These are phyloP conservation scores for Cotesia congregata DNA, from an alignment of 2,888 invertebrate species.

Conservation along the genomic window DNA sequence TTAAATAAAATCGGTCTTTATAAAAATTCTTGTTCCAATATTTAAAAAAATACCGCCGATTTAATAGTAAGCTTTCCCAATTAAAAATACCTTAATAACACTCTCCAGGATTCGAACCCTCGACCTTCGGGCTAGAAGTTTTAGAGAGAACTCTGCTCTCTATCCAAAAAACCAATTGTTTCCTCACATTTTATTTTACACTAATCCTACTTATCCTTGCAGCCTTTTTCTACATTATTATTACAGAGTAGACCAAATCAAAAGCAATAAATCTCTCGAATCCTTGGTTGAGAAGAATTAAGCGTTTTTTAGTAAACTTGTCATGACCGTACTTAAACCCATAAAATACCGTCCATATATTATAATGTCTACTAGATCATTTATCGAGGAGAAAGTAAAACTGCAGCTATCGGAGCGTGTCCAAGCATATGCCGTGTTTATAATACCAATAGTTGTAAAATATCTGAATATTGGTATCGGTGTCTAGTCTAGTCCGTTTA, in stretches of 20 bases:
- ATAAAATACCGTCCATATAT: not conserved
- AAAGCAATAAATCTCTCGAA: not conserved
- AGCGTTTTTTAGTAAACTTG: not conserved
- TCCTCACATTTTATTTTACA: no score
- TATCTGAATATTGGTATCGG: not conserved
- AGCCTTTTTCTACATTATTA: no score
- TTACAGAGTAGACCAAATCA: not conserved
- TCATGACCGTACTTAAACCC: not conserved
- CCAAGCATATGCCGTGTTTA: slow-evolving; percentile 18
- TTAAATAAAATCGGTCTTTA: no score
- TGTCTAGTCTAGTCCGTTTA: not conserved
- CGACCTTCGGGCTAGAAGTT: no score
- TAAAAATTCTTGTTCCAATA: no score
- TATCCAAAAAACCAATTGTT: no score
- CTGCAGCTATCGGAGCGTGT: slow-evolving; percentile 45
- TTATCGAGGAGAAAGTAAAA: slow-evolving; percentile 47
- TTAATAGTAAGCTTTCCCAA: no score
- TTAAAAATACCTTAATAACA: no score
- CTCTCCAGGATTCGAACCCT: no score
- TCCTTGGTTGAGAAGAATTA: not conserved
- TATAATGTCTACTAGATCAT: not conserved
- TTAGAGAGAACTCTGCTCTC: no score
- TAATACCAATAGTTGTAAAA: slow-evolving; percentile 28
- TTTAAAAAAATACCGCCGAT: no score
- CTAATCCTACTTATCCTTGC: no score